Evolutionary conservation across 2,888 invertebrate species (phyloP).

Genomic region (Conops quadrifasciatus): DNA sequence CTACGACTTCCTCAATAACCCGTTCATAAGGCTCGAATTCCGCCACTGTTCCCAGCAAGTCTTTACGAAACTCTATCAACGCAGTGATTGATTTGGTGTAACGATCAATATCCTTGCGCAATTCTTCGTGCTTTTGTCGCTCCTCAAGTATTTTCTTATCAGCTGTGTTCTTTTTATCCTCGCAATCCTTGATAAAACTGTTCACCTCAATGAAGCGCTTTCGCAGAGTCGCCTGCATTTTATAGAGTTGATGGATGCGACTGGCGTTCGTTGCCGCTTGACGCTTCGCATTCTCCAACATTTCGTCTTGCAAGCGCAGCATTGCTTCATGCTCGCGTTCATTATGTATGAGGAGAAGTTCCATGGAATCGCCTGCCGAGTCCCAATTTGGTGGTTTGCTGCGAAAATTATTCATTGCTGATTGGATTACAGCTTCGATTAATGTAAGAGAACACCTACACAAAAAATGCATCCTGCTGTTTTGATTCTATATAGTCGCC

Average conservation of each 20-base stretch:
- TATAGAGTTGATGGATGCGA: conserved; percentile 56
- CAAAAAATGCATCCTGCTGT: conserved; percentile 56
- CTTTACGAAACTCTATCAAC: conserved; percentile 53
- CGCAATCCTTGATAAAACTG: conserved; percentile 62
- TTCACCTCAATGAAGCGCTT: conserved; percentile 62
- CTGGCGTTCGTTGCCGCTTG: conserved; percentile 53
- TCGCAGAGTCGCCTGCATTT: conserved; percentile 54
- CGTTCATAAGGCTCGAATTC: conserved; percentile 60
- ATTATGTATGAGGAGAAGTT: conserved; percentile 59
- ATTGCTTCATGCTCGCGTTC: conserved; percentile 58
- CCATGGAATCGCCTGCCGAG: conserved; percentile 59
- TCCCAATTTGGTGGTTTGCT: conserved; percentile 65
- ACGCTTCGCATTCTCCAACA: conserved; percentile 55
- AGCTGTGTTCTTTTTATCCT: conserved; percentile 56
- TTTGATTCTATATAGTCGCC: conserved; percentile 60
- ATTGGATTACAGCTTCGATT: neutral
- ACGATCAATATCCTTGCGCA: conserved; percentile 51
- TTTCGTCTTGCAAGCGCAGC: conserved; percentile 55
- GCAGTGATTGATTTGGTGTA: conserved; percentile 48
- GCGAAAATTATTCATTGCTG: neutral
- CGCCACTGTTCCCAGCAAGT: conserved; percentile 53
- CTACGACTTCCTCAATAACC: conserved; percentile 59
- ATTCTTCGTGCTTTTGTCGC: conserved; percentile 50
- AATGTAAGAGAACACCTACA: conserved; percentile 51
- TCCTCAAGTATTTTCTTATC: conserved; percentile 57